These are phyloP conservation scores for Sarcophilus harrisii DNA, from an alignment of 2,797 vertebrate species.

Conservation along the genomic window DNA sequence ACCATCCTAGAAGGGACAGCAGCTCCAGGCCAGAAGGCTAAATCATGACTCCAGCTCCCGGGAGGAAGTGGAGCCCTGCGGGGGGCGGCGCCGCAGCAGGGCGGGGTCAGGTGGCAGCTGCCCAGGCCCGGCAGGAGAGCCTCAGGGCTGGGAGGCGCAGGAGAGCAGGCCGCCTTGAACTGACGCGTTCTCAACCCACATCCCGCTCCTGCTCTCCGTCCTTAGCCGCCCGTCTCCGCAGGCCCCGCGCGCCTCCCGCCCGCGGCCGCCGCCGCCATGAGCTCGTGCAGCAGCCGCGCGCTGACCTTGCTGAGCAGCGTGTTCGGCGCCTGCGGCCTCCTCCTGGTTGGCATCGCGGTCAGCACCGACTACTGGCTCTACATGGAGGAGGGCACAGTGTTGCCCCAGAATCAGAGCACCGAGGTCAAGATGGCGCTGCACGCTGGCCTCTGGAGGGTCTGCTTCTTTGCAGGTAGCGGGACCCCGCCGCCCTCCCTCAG, in stretches of 20 bases:
- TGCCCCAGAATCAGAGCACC: constrained; percentile 95
- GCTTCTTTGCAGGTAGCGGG: constrained; percentile 92
- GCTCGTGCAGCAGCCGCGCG: constrained; percentile 94
- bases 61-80: too few relatives aligned
- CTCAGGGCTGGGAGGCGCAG: too few relatives aligned
- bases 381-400: constrained; percentile 95
- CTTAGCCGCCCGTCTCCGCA: neutral
- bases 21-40: too few relatives aligned
- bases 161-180: neutral
- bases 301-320: constrained; percentile 96
- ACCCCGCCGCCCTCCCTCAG: neutral
- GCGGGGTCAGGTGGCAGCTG: too few relatives aligned
- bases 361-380: constrained; percentile 97
- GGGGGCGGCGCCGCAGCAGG: too few relatives aligned
- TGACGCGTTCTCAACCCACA: too few relatives aligned
- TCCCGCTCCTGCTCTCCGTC: constrained; percentile 32
- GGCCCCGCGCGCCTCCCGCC: constrained; percentile 78
- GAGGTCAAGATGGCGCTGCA: constrained; percentile 96
- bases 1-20: neutral
- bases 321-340: constrained; percentile 93
- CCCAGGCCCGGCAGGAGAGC: too few relatives aligned
- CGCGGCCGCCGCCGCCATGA: constrained; percentile 87
- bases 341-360: constrained; percentile 95
- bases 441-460: constrained; percentile 95
- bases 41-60: too few relatives aligned